Evolutionary conservation across 2,888 invertebrate species (phyloP).

Genomic region (Ernsta delagoae): DNA sequence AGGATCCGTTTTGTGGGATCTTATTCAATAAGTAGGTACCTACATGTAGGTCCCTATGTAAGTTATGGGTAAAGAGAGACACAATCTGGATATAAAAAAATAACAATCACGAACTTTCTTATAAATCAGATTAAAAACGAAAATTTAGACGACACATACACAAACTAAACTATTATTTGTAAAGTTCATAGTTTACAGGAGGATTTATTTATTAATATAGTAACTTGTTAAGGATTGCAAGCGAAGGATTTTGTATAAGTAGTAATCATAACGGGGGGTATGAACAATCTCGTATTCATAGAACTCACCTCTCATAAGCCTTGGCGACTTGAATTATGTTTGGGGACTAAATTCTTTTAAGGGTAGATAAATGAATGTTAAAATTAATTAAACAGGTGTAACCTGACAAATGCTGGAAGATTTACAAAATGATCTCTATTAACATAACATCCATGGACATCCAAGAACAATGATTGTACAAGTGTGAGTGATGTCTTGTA

Average conservation of each 20-base stretch:
- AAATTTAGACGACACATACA: not conserved
- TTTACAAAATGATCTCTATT: conserved; percentile 63
- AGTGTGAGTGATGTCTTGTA: conserved; percentile 70
- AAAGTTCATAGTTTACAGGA: not conserved
- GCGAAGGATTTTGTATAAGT: conserved; percentile 5
- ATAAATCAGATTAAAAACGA: not conserved
- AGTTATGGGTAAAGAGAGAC: too few species aligned
- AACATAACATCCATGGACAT: conserved; percentile 75
- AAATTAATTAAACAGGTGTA: conserved; percentile 76
- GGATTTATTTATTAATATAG: not conserved
- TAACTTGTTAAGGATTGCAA: conserved; percentile 19
- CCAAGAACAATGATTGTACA: conserved; percentile 48
- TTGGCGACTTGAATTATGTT: conserved; percentile 42
- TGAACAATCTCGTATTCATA: conserved; percentile 53
- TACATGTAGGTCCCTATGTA: too few species aligned
- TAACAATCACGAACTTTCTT: not conserved
- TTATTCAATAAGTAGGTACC: not conserved
- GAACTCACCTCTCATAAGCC: conserved; percentile 78
- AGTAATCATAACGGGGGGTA: conserved; percentile 7
- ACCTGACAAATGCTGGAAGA: conserved; percentile 89
- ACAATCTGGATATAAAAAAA: conserved; percentile 2
- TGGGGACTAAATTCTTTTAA: conserved; percentile 17
- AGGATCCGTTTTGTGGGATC: conserved; percentile 33
- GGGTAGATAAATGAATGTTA: conserved; percentile 16
- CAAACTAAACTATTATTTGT: too few species aligned